Base-by-base conservation (phyloP, 2,797 vertebrate species). In the Mormyrus hasselquistii region DNA sequence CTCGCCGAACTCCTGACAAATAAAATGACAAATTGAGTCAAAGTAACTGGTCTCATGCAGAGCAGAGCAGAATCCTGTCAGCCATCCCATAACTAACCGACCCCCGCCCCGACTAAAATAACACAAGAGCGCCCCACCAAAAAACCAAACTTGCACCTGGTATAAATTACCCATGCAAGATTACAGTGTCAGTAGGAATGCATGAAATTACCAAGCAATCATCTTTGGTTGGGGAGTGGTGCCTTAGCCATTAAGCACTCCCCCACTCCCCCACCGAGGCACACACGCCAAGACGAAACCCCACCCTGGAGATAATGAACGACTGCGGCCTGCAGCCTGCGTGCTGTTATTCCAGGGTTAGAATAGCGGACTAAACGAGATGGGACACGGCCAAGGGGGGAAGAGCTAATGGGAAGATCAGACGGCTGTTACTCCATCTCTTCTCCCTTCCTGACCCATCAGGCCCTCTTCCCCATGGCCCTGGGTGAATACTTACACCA, bases 71-170 rank as follows among this genome's bases (percentile, higher is more conserved):
- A 34, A 34, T 87, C 34, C 25, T 87, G 53, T 87, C 29, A 59
- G 41, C 55, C 29, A n/a, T 29, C 9, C 86, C 86, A 2, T 47
- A 25, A 87, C 86, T 38, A 22, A 41, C 86, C 41, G 19, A 65
- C 62, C 22, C 25, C 65, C 10, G 10, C 50, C 52, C 7, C 25
- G 44, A 12, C 86, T 22, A 34, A 87, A 87, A 87, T n/a, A 87
- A 62, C 55, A 62, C 8, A 6, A n/a, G 55, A 9, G 9, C 41
- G 38, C 86, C 29, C 14, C 25, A n/a, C 22, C 19, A 59, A 87
- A 87, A 87, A 87, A 87, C 10, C 29, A 87, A 59, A 87, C 16
- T 16, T 44, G 55, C 86, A 87, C 55, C 86, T 87, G 86, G 86
- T 44, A 87, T 87, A 44, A 44, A 87, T 87, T 87, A 62, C 38